A percentile compares a stretch with the other conserved stretches of the same genome.
Conservation (phyloP, 1,140 invertebrate genomes). For the Pomacea maculata region DNA sequence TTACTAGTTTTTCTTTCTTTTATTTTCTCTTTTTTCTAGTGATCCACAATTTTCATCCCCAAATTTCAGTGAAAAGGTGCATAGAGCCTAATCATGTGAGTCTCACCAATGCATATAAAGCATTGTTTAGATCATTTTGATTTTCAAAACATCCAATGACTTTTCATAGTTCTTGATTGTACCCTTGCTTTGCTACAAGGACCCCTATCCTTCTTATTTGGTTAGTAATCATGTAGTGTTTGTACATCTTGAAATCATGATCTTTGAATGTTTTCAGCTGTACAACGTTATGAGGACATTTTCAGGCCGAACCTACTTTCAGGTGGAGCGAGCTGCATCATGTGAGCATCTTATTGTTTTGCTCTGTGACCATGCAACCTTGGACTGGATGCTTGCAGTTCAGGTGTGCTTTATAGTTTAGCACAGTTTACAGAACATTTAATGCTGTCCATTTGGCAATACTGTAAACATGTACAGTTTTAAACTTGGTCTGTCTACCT, state of each 20-base stretch:
- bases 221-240: not conserved
- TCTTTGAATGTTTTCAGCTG: constrained; percentile 70
- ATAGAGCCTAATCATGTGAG: not conserved
- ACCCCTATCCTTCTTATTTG: no score
- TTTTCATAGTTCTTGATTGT: not conserved
- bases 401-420: not conserved
- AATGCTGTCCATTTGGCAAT: not conserved
- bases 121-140: not conserved
- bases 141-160: not conserved
- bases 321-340: constrained; percentile 91
- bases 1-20: not conserved
- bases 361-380: not conserved
- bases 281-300: constrained; percentile 83
- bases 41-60: not conserved
- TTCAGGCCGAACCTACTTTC: constrained; percentile 77
- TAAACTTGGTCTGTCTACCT: not conserved
- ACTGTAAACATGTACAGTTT: not conserved
- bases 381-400: not conserved
- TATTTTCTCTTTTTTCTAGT: not conserved
- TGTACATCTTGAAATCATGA: constrained; percentile 14
- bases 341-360: constrained; percentile 70
- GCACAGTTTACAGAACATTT: not conserved
- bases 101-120: not conserved
- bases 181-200: no score
- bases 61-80: not conserved